A percentile compares a stretch with the other conserved stretches of the same genome.
Conservation (phyloP, 2,797 vertebrate genomes). For the Enoplosus armatus region DNA sequence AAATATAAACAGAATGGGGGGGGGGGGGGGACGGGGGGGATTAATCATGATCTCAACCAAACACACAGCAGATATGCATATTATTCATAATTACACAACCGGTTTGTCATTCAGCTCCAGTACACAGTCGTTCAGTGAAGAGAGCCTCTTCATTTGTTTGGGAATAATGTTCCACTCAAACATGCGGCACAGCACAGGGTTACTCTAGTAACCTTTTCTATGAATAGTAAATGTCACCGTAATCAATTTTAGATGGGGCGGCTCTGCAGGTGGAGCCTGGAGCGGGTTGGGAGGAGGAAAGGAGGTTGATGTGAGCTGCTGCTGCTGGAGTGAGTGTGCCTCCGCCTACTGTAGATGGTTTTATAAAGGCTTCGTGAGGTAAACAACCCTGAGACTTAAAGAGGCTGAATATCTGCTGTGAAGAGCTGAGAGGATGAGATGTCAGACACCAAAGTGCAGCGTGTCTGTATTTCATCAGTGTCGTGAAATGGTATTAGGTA, state of each 20-base stretch:
- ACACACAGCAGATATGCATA: constrained; percentile 22
- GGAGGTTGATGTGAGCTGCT: constrained; percentile 27
- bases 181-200: constrained; percentile 63
- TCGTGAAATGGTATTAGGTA: not conserved
- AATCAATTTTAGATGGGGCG: constrained; percentile 80
- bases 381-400: constrained; percentile 38
- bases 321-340: constrained; percentile 23
- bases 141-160: constrained; percentile 67
- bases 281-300: constrained; percentile 30
- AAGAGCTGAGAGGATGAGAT: not conserved
- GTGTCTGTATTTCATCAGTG: not conserved
- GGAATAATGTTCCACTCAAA: constrained; percentile 73
- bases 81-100: constrained; percentile 64
- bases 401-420: not conserved
- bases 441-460: not conserved
- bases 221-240: constrained; percentile 82
- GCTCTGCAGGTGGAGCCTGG: constrained; percentile 75
- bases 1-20: not conserved
- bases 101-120: constrained; percentile 54
- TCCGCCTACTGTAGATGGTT: constrained; percentile 34
- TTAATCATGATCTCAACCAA: not conserved
- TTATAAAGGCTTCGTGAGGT: constrained; percentile 38
- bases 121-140: constrained; percentile 46
- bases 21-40: no score
- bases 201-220: constrained; percentile 79